Base-by-base conservation (phyloP, 2,888 invertebrate species). In the Oscheius sp. region DNA sequence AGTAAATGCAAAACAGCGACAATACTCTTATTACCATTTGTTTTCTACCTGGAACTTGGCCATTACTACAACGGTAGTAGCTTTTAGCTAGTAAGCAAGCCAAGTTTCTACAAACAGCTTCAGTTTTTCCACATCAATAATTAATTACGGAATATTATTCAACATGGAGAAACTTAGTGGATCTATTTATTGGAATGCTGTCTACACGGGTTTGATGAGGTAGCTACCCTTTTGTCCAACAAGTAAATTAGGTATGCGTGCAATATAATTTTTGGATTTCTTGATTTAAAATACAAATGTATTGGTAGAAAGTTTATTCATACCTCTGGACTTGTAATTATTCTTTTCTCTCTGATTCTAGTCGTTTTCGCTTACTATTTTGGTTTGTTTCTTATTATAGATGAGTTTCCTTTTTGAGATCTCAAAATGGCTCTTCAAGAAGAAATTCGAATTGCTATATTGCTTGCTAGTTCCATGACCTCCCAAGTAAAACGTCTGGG, bases 161-260 rank as follows among this genome's bases (percentile, higher is more conserved):
- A 84, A 84, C 66, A 80, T 84, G 82, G 84, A 84, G 49, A 77
- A 81, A 38, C 67, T 82, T 17, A 72, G 74, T 9, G 82, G 82
- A 1, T 78, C 79, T 1, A 80, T 84, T 28, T 84, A 82, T 59
- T 73, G 73, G 76, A 76, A 76, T 30, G 65, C 72, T 1, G 76
- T 76, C 2, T 76, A 68, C 28, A 74, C 74, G 1, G 76, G 76
- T 32, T 45, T 76, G 0, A 76, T 74, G 66, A 61, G 70, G 70
- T 66, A 20, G n/a, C 33, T 38, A 41, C 26, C 30, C 17, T 22
- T 32, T 17, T 22, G n/a, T 66, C n/a, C 26, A 17, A 33, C n/a
- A 50, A 17, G 0, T 1, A 26, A n/a, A 32, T 28, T 36, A 69
- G 76, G 47, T 76, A 73, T 17, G 71, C 54, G 1, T 74, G 73